Evolutionary conservation across 2,797 vertebrate species (phyloP), one percentile per base, ranked within the genome.

Genomic region (Valencia hispanica): DNA sequence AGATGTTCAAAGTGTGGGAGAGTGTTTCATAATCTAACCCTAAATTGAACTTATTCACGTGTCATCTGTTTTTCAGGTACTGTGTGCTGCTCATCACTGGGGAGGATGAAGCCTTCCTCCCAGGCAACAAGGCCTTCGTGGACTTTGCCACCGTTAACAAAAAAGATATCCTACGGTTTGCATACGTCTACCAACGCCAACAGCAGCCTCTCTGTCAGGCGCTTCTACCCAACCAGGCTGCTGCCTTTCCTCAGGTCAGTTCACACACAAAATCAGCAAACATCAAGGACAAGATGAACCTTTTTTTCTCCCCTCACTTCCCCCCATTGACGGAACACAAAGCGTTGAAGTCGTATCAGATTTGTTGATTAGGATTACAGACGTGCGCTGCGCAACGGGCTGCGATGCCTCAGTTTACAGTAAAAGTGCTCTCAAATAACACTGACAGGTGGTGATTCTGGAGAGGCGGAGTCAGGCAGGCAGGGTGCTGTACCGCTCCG

Each of bases 41-140:
- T 25, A 14, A 15, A 18, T 61, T 32, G 20, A 57, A 57, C 55
- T 30, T 61, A 5, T 17, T 27, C 55, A 30, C 34, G 59, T 47
- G 45, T 17, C 1, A 25, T 55, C 4, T 57, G n/a, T 57, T 70
- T 79, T 43, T 22, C 83, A 99, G 98, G 93, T 97, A 98, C 94
- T 99, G 98, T 0, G 96, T 98, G 88, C 91, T 98, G 77, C 91
- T 99, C 73, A 94, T 98, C 73, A 98, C 96, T 0, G 88, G 95
- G 0, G 97, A 98, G 83, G 95, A 96, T 0, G 90, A 95, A 39
- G 94, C 93, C 57, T 93, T 95, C 74, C 86, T 88, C 0, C 80
- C 92, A 0, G 92, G 95, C 48, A 98, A 97, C 0, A 95, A 96
- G 53, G 95, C 97, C 0, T 99, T 99, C 93, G 86, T 99, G 84